Conservation (phyloP, 1,140 invertebrate genomes). For the Sycobia sp. region DNA sequence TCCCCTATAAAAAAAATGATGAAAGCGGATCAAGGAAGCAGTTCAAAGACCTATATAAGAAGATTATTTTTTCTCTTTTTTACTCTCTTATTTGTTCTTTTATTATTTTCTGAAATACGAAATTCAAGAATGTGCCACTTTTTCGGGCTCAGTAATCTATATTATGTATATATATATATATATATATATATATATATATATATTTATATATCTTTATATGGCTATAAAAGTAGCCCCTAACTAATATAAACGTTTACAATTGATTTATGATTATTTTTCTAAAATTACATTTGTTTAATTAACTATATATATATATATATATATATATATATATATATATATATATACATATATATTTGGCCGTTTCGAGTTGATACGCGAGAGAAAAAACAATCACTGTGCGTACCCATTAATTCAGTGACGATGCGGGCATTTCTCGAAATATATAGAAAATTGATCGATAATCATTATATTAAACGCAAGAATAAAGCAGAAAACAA, state of each 20-base stretch:
- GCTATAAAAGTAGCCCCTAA: constrained; percentile 4
- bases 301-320: too few species aligned
- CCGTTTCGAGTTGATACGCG: constrained; percentile 46
- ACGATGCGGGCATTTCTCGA: constrained; percentile 31
- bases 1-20: constrained; percentile 3
- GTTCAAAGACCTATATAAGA: not conserved
- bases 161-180: too few species aligned
- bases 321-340: too few species aligned
- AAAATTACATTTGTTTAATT: too few species aligned
- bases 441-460: constrained; percentile 8
- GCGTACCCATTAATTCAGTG: too few species aligned
- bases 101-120: too few species aligned
- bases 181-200: too few species aligned
- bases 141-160: too few species aligned
- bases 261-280: constrained; percentile 9
- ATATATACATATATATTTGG: constrained; percentile 54
- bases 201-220: too few species aligned
- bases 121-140: constrained; percentile 3
- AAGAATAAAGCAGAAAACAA: constrained; percentile 1
- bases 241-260: constrained; percentile 17
- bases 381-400: too few species aligned
- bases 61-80: constrained; percentile 4
- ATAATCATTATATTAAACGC: not conserved
- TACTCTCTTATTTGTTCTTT: too few species aligned
- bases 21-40: constrained; percentile 13